These are phyloP conservation scores for Gerris lacustris DNA, from an alignment of 2,888 invertebrate species.

Conservation along the genomic window DNA sequence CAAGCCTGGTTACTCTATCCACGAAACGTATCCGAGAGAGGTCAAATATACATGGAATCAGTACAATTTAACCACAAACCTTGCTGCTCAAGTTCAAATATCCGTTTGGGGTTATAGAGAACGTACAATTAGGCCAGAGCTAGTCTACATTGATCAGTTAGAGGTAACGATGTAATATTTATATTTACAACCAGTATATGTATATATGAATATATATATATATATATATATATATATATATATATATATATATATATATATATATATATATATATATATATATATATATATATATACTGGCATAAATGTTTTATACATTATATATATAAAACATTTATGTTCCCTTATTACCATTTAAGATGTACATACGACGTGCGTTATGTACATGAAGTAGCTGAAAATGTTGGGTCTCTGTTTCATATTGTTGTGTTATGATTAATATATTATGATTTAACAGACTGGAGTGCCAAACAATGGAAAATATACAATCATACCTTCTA, in stretches of 20 bases:
- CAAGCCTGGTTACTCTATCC: conserved; percentile 48
- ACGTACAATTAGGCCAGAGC: conserved; percentile 62
- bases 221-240: conserved; percentile 7
- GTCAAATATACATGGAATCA: conserved; percentile 73
- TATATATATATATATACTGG: no score
- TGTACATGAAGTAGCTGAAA: no score
- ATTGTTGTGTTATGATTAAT: no score
- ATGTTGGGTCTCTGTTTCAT: no score
- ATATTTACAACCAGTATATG: not conserved
- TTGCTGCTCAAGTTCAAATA: conserved; percentile 62
- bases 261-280: conserved; percentile 7
- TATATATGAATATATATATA: not conserved
- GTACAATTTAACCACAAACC: conserved; percentile 70
- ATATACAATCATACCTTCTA: conserved; percentile 59
- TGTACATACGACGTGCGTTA: no score
- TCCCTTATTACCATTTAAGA: no score
- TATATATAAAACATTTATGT: no score
- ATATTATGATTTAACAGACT: conserved; percentile 32
- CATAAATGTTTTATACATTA: no score
- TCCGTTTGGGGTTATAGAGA: conserved; percentile 85
- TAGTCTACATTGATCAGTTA: conserved; percentile 66
- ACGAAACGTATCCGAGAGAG: conserved; percentile 58
- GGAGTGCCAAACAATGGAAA: conserved; percentile 51
- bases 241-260: conserved; percentile 9
- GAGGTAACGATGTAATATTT: conserved; percentile 40